Percentiles rank a stretch among this genome's conserved stretches.
Conservation (phyloP, 1,140 invertebrate species). For the Calephelis virginiensis region DNA sequence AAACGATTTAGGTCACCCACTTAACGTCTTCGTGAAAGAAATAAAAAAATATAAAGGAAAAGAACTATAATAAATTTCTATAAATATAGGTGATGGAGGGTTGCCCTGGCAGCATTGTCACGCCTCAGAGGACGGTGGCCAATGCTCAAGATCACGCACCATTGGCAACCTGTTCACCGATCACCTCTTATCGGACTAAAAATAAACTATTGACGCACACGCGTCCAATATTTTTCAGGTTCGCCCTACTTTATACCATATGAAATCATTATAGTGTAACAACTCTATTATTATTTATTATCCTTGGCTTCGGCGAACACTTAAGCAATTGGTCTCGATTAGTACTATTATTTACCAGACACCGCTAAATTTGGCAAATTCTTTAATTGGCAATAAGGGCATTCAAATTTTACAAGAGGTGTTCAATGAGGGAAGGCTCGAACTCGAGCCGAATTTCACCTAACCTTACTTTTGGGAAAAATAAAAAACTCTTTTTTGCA, state of each 20-base stretch:
- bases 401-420: no score
- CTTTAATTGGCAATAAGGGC: no score
- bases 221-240: conserved; percentile 29
- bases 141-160: conserved; percentile 54
- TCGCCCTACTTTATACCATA: conserved; percentile 3
- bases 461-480: no score
- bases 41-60: neutral
- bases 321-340: no score
- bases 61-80: neutral
- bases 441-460: no score
- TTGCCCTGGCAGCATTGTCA: conserved; percentile 28
- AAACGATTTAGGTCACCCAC: conserved; percentile 1
- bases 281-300: neutral
- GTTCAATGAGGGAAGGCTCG: no score
- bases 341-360: no score
- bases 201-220: conserved; percentile 41
- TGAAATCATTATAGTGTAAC: neutral
- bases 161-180: conserved; percentile 40
- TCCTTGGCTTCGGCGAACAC: no score
- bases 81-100: conserved; percentile 2
- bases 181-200: conserved; percentile 41
- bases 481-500: no score
- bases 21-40: neutral
- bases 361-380: no score
- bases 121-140: conserved; percentile 43